A percentile compares a stretch with the other conserved stretches of the same genome.
Evolutionary conservation across 2,797 vertebrate genomes (phyloP).

Genomic region (Mus caroli): DNA sequence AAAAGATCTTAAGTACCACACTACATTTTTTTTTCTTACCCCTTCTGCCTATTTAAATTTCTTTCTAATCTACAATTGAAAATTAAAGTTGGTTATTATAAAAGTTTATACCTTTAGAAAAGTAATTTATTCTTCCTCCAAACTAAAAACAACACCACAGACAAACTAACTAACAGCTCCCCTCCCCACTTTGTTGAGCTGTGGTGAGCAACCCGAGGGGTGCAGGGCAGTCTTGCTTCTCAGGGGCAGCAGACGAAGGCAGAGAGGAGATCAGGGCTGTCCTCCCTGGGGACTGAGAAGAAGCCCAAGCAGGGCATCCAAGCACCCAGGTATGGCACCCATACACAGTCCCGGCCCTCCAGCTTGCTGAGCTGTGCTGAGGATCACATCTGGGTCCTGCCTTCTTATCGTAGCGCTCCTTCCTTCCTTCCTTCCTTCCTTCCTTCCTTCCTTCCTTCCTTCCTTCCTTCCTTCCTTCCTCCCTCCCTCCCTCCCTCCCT

Average conservation of each 20-base stretch:
- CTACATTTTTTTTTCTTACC: neutral
- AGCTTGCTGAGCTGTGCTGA: neutral
- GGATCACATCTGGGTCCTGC: neutral
- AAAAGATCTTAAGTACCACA: neutral
- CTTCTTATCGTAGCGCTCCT: too few species aligned
- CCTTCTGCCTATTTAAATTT: neutral
- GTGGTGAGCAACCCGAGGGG: neutral
- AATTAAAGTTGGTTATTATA: neutral
- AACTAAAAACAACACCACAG: neutral
- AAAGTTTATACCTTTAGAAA: neutral
- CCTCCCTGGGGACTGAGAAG: neutral
- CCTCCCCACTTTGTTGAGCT: neutral
- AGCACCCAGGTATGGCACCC: too few species aligned
- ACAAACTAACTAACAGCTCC: neutral
- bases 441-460: too few species aligned
- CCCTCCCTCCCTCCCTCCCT: neutral
- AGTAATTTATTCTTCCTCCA: neutral
- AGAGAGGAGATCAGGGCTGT: too few species aligned
- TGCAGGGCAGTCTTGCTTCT: neutral
- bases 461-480: too few species aligned
- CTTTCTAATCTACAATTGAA: conserved; percentile 25
- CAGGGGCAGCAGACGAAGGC: neutral
- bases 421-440: too few species aligned
- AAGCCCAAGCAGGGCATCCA: too few species aligned
- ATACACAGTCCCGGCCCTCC: neutral